Evolutionary conservation across 2,113 vertebrate genomes (phyloP), one percentile per base, ranked within the genome.

Genomic region (Pterophyllum scalare): DNA sequence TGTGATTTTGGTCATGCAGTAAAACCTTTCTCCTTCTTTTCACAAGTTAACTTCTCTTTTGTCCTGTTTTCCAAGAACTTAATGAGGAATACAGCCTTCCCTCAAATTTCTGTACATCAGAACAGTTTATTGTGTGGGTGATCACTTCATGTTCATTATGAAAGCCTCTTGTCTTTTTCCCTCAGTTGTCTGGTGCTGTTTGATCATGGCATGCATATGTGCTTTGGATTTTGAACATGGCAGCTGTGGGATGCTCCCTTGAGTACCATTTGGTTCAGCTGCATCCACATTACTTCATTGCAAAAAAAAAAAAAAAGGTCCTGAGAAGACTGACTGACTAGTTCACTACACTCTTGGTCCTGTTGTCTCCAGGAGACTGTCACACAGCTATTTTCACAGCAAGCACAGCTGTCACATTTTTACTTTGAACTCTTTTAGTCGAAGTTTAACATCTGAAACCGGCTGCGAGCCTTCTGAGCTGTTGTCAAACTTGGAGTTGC

Each of bases 141-240:
- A 49, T 52, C 17, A 70, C 65, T 70, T 70, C 49, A 28, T 52
- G 43, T 17, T 70, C 24, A 31, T 49, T 70, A 28, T 70, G 26
- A 1, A 70, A 52, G 43, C 43, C 15, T 20, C 49, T 19, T 65
- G 28, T 40, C 12, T 46, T 15, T 49, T 49, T 6, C 43, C 43
- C 10, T 52, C 43, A 72, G 10, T 72, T 31, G 20, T 20, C 40
- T 72, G 65, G 5, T 13, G 65, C 26, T 52, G 1, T 52, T 52
- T 52, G 24, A 54, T 59, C 22, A 54, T 12, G 5, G 31, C 81
- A 58, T 22, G 19, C 17, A 9, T 24, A 12, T 75, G 40, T 70
- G 59, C 35, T 81, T 81, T 57, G 52, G 72, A 46, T 75, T 77
- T 82, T 31, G 35, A 35, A 74, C 10, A n/a, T 64, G 35, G 20